Base-by-base conservation (phyloP, 2,888 invertebrate genomes). In the Lasioglossum vierecki region DNA sequence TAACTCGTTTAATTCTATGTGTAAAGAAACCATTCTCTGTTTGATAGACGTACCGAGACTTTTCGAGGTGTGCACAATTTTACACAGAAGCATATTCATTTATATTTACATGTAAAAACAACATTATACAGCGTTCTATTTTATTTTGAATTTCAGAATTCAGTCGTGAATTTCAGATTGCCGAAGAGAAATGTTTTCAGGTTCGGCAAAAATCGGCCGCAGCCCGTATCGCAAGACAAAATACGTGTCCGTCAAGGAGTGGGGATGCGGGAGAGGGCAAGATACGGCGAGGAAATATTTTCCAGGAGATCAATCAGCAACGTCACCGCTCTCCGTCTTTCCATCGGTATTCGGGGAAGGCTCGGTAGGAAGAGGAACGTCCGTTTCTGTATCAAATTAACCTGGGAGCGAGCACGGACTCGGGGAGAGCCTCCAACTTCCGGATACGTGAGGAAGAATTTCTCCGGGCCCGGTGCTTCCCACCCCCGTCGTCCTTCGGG, bases 371-470 rank as follows among this genome's bases (percentile, higher is more conserved):
- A 53, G 71, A 78, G 60, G 68, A 15, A 26, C 39, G n/a, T n/a
- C 18, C 71, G 53, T 46, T 35, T 72, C 35, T 73, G 83, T 84
- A 82, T 86, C 80, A 80, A 88, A 82, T 88, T 86, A 87, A 80
- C 80, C 72, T n/a, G 1, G 63, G 57, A 35, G 2, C 22, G 13
- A 46, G 46, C n/a, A 11, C 35, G 18, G 66, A 35, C 3, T 39
- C 75, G 72, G 39, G 44, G 74, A 76, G 66, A 71, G 82, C 77
- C 49, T 77, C 76, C 76, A 80, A 77, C 82, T 78, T 82, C 82
- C 86, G 84, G 82, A 30, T 82, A 86, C 86, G 88, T 77, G 88
- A 86, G 82, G 63, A 79, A 57, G 75, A 57, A 80, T 78, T 73
- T 77, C 78, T 41, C 66, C 75, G n/a, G n/a, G n/a, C 66, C 66